These are phyloP conservation scores for Micrasema minimum DNA, from an alignment of 1,140 invertebrate genomes.

Conservation along the genomic window DNA sequence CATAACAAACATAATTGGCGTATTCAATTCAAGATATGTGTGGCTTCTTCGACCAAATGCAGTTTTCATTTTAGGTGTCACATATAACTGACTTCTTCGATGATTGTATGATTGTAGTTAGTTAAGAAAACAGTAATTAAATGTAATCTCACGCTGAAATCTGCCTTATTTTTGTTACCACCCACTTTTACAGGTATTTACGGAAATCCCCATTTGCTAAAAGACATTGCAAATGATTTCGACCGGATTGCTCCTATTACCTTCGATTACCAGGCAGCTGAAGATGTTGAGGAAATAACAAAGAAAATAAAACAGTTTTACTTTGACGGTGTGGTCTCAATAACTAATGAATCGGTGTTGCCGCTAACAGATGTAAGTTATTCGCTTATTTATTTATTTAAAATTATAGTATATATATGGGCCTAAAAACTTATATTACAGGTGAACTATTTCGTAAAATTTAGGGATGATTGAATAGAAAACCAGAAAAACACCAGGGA, in stretches of 20 bases:
- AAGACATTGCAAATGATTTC: constrained; percentile 54
- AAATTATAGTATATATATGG: too few species aligned
- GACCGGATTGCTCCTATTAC: constrained; percentile 56
- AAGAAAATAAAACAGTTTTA: constrained; percentile 55
- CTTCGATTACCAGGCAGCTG: constrained; percentile 52
- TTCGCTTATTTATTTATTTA: too few species aligned
- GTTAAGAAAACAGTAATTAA: neutral
- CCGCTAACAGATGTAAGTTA: constrained; percentile 59
- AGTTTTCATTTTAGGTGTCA: too few species aligned
- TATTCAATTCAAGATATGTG: too few species aligned
- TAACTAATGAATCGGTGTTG: constrained; percentile 55
- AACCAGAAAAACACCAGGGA: too few species aligned
- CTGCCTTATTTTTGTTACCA: neutral
- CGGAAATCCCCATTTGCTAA: constrained; percentile 54
- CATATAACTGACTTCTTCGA: too few species aligned
- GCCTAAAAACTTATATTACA: too few species aligned
- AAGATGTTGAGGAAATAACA: constrained; percentile 7
- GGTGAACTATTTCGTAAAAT: too few species aligned
- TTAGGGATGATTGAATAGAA: too few species aligned
- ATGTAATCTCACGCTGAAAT: neutral
- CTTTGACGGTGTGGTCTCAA: constrained; percentile 52
- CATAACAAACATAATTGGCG: too few species aligned
- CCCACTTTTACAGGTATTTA: constrained; percentile 56
- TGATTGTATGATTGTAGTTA: too few species aligned
- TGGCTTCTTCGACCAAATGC: too few species aligned